Conservation (phyloP, 2,113 vertebrate species). For the Marmota flaviventris region DNA sequence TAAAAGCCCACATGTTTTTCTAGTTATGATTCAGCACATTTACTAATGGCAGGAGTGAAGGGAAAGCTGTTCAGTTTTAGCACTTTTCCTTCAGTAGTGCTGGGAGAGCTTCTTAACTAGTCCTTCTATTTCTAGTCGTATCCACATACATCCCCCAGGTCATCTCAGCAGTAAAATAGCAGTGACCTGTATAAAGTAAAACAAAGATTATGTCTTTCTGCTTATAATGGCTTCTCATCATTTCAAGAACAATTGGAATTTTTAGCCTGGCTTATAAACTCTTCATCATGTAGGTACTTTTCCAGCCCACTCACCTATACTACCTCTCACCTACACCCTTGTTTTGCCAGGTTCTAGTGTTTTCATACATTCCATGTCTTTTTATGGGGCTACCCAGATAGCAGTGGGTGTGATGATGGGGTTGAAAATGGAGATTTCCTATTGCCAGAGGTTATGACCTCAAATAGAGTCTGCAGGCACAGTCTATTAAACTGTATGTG, state of each 20-base stretch:
- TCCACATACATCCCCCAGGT: background rate
- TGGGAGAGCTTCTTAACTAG: background rate
- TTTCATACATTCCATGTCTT: background rate
- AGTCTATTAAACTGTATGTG: background rate
- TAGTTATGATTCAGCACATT: background rate
- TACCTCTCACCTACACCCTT: background rate
- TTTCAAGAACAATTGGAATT: background rate
- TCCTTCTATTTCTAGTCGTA: background rate
- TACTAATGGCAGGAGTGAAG: background rate
- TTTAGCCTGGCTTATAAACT: background rate
- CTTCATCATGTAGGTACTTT: background rate
- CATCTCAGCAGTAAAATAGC: background rate
- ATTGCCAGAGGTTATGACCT: background rate
- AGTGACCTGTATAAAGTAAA: conserved; percentile 9
- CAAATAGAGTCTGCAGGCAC: background rate
- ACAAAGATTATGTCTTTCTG: background rate
- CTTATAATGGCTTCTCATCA: background rate
- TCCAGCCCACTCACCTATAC: background rate
- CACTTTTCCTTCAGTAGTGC: background rate
- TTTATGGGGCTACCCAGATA: background rate
- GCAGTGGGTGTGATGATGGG: background rate
- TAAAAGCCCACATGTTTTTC: background rate
- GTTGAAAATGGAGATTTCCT: background rate
- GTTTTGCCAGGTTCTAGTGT: background rate
- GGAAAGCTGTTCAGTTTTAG: background rate